phyloP scores from a whole-genome alignment of 2,888 invertebrate genomes.

The Eupithecia dodoneata region DNA sequence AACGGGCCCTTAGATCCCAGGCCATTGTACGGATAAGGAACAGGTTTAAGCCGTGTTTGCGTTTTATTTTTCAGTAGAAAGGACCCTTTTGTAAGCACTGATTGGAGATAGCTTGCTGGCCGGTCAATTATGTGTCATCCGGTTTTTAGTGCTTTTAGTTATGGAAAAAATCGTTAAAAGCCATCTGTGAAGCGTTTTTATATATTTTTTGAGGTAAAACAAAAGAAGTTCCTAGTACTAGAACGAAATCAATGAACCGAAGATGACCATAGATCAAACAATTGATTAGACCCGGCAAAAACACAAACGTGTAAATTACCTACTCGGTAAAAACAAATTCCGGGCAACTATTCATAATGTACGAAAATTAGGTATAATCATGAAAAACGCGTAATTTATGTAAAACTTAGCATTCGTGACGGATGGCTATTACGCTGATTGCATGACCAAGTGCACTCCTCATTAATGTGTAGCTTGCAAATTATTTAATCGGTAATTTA shows the following conservation, averaged over 20 bases:
- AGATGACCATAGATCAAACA: slow-evolving; percentile 15
- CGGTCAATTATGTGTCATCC: slow-evolving; percentile 38
- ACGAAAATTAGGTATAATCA: slow-evolving; percentile 44
- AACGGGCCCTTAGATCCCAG: slow-evolving; percentile 28
- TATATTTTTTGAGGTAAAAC: not conserved
- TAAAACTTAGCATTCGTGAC: slow-evolving; percentile 49
- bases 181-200: not conserved
- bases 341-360: slow-evolving; percentile 27
- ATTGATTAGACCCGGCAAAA: slow-evolving; percentile 18
- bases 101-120: slow-evolving; percentile 33
- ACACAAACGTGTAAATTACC: slow-evolving; percentile 8
- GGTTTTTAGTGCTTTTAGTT: slow-evolving; percentile 32
- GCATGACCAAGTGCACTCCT: slow-evolving; percentile 61
- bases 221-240: not conserved
- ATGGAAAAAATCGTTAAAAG: slow-evolving; percentile 5
- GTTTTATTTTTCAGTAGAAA: slow-evolving; percentile 41
- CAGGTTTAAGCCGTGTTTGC: slow-evolving; percentile 30
- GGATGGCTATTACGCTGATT: slow-evolving; percentile 56
- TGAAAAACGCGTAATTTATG: slow-evolving; percentile 41
- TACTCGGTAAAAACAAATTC: slow-evolving; percentile 16
- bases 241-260: not conserved
- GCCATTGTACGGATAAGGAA: slow-evolving; percentile 40
- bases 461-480: slow-evolving; percentile 56
- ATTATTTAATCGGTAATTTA: slow-evolving; percentile 61
- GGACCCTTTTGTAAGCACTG: slow-evolving; percentile 34